Conservation (phyloP, 2,888 invertebrate genomes). For the Meghimatium bilineatum region DNA sequence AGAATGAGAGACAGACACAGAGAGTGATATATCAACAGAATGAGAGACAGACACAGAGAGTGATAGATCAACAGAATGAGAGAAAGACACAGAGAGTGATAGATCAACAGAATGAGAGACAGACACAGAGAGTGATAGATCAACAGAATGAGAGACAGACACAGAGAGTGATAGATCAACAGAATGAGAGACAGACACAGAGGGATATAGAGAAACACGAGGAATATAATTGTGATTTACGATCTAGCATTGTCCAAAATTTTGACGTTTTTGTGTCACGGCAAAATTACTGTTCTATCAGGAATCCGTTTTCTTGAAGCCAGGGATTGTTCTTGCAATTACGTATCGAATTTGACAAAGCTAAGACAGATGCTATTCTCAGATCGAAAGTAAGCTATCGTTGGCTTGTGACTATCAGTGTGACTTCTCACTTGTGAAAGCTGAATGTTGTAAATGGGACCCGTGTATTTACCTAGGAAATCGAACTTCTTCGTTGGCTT, state of each 20-base stretch:
- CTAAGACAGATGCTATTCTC: not conserved
- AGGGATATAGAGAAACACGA: not conserved
- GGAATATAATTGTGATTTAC: not conserved
- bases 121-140: slow-evolving; percentile 5
- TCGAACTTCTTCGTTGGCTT: not conserved
- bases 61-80: not conserved
- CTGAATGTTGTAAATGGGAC: not conserved
- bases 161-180: slow-evolving; percentile 19
- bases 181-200: not conserved
- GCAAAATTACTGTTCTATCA: not conserved
- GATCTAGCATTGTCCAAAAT: not conserved
- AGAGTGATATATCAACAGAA: slow-evolving; percentile 27
- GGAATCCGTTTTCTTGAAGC: not conserved
- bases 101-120: slow-evolving; percentile 2
- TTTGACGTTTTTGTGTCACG: not conserved
- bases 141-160: not conserved
- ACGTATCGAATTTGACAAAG: not conserved
- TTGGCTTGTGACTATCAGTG: no score
- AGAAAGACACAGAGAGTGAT: slow-evolving; percentile 24
- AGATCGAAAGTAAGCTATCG: not conserved
- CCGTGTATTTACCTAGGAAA: slow-evolving; percentile 3
- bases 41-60: slow-evolving; percentile 3
- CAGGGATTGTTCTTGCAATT: slow-evolving; percentile 2
- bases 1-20: slow-evolving; percentile 9
- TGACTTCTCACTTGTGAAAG: not conserved